Evolutionary conservation across 2,888 invertebrate genomes (phyloP), one percentile per base, ranked within the genome.

Genomic region (Elegia similella): DNA sequence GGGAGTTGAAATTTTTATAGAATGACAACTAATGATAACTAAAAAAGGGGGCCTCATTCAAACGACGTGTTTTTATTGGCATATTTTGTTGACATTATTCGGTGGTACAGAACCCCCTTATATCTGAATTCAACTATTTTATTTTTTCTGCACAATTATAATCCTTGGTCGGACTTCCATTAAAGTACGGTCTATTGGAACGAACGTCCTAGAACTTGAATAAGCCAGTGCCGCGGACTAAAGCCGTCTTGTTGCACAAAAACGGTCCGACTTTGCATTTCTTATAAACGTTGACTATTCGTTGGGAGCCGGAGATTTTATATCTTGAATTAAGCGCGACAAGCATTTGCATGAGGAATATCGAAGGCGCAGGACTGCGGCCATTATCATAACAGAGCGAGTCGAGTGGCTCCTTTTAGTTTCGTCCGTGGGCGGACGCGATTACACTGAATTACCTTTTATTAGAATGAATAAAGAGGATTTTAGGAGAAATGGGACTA

Each of bases 391-490:
- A 59, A 61, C 48, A 59, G 59, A 61, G 55, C 55, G 55, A 63
- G 63, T 58, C 58, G 58, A 57, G 60, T 56, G 65, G 61, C 60
- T 68, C 65, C 69, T 69, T 67, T 64, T 68, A 65, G 66, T 66
- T 65, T 62, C 65, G 68, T 64, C 56, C 60, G 57, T 54, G 44
- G 54, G 44, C 59, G 59, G 59, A 63, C 61, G 64, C 63, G 66
- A 70, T 75, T 74, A 66, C 67, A 62, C 61, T 53, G 65, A 69
- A 68, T 73, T 73, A 71, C 69, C 66, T 73, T 73, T 66, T 67
- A 68, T 69, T 69, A 70, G 69, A 74, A 78, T 75, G 72, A 75
- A 72, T 75, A 72, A 68, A 62, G 66, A 66, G 66, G 65, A 64
- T 66, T 72, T 64, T 53, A 48, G 61, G 57, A 50, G 66, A 58